phyloP scores from a whole-genome alignment of 2,888 invertebrate genomes.

The Ormyrus labotus region DNA sequence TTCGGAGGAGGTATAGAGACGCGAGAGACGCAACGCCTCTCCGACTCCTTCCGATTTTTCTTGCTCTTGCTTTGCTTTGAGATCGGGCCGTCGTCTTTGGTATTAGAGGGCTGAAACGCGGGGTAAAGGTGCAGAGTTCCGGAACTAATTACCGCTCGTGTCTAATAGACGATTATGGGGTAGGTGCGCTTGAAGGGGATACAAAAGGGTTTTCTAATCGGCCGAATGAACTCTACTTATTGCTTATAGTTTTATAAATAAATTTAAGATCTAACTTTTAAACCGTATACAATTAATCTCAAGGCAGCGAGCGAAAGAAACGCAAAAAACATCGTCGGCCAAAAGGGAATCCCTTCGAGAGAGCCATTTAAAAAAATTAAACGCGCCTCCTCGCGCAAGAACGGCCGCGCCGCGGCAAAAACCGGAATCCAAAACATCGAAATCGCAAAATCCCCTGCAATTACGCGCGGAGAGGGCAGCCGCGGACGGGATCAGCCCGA shows the following conservation, averaged over 20 bases:
- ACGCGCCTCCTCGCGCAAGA: not conserved
- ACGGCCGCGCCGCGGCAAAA: not conserved
- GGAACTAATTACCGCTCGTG: slow-evolving; percentile 58
- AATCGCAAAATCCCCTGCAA: not conserved
- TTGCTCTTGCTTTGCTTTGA: slow-evolving; percentile 10
- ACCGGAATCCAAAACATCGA: not conserved
- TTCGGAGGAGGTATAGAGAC: not conserved
- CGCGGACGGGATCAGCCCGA: not conserved
- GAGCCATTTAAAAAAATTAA: too few species aligned
- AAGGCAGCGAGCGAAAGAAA: too few species aligned
- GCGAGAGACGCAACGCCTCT: not conserved
- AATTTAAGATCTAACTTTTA: too few species aligned
- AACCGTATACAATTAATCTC: too few species aligned
- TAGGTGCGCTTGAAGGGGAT: too few species aligned
- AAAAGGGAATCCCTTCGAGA: too few species aligned
- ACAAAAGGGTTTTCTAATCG: too few species aligned
- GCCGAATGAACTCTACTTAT: too few species aligned
- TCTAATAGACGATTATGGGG: too few species aligned
- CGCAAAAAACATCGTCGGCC: too few species aligned
- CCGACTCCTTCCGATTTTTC: not conserved
- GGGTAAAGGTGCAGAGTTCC: slow-evolving; percentile 58
- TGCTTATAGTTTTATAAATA: too few species aligned
- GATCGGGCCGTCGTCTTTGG: not conserved
- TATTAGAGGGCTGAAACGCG: slow-evolving; percentile 17
- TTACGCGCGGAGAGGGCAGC: slow-evolving; percentile 14